phyloP scores from a whole-genome alignment of 1,140 invertebrate genomes.

The Calycopis cecrops region DNA sequence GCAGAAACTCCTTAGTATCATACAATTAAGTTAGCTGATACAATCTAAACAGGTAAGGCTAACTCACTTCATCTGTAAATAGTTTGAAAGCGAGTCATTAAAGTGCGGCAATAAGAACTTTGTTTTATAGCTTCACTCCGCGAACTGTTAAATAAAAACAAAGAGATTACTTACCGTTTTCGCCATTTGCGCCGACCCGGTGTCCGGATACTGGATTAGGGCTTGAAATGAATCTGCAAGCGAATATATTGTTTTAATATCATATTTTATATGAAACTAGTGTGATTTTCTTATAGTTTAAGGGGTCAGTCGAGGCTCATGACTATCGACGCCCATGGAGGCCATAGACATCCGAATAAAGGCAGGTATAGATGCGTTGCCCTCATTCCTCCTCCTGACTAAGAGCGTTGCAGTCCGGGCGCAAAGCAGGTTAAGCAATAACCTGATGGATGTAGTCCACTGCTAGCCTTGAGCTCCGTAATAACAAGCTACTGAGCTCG shows the following conservation, averaged over 20 bases:
- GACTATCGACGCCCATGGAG: too few relatives aligned
- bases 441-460: too few relatives aligned
- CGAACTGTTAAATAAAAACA: conserved; percentile 67
- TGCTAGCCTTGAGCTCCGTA: too few relatives aligned
- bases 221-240: conserved; percentile 98
- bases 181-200: conserved; percentile 95
- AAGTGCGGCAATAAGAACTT: conserved; percentile 65
- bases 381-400: too few relatives aligned
- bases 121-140: conserved; percentile 65
- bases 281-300: too few relatives aligned
- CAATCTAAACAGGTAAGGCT: conserved; percentile 38
- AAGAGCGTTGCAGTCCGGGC: too few relatives aligned
- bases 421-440: too few relatives aligned
- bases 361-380: too few relatives aligned
- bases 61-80: conserved; percentile 53
- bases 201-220: conserved; percentile 98
- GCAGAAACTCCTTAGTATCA: background rate
- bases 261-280: background rate
- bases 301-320: too few relatives aligned
- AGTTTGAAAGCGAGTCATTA: conserved; percentile 61
- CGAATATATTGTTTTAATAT: conserved; percentile 5
- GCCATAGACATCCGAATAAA: too few relatives aligned
- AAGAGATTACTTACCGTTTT: conserved; percentile 86
- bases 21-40: conserved; percentile 7
- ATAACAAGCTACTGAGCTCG: too few relatives aligned